phyloP scores from a whole-genome alignment of 1,140 invertebrate genomes.

The Reticulitermes speratus region DNA sequence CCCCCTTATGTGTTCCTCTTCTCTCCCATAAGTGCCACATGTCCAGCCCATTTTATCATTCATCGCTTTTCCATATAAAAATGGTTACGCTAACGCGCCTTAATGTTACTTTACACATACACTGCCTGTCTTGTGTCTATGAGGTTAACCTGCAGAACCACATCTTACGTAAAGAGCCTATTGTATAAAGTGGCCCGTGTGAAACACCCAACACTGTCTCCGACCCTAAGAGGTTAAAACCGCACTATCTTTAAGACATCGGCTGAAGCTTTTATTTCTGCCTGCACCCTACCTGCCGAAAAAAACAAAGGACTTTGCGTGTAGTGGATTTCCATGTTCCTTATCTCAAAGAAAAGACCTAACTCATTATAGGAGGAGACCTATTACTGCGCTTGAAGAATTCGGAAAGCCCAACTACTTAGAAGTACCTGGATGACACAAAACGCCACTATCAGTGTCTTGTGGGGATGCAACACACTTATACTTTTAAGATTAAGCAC shows the following conservation, averaged over 20 bases:
- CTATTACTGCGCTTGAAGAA: neutral
- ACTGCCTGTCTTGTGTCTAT: no score
- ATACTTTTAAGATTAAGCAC: neutral
- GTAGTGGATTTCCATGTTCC: slow-evolving; percentile 1
- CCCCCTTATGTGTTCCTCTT: no score
- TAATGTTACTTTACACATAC: no score
- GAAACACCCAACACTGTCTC: no score
- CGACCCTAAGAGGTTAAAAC: neutral
- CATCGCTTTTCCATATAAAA: no score
- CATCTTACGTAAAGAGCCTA: no score
- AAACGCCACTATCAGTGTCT: neutral
- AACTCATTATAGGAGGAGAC: neutral
- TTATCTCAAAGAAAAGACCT: neutral
- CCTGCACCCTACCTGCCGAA: neutral
- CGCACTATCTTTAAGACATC: neutral
- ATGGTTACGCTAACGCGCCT: no score
- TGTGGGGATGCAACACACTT: neutral
- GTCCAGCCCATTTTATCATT: no score
- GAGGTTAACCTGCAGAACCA: no score
- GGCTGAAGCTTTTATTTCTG: neutral
- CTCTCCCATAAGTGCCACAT: no score
- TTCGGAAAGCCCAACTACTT: neutral
- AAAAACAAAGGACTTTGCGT: neutral
- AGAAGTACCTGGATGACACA: neutral
- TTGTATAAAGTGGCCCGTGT: no score